Evolutionary conservation across 35 echinoderm and acorn worm genomes (phyloP).

Genomic region (Chiridota heheva): DNA sequence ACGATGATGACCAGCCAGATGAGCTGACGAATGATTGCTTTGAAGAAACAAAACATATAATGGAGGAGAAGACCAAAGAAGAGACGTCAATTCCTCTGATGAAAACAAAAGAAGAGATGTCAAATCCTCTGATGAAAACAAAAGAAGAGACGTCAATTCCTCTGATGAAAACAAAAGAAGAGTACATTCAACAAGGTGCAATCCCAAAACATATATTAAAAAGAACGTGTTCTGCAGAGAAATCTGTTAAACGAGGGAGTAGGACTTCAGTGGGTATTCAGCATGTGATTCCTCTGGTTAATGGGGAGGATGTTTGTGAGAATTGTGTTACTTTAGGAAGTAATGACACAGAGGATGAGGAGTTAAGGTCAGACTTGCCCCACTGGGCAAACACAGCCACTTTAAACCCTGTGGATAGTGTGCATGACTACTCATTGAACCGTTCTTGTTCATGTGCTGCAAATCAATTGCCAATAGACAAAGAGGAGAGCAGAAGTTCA

Average conservation of each 20-base stretch:
- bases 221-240: constrained; percentile 14
- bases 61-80: too few species aligned
- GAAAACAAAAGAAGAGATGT: constrained; percentile 59
- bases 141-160: constrained; percentile 15
- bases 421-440: constrained; percentile 12
- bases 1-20: constrained; percentile 10
- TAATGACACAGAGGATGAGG: constrained; percentile 54
- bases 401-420: constrained; percentile 14
- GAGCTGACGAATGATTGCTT: too few species aligned
- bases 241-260: constrained; percentile 13
- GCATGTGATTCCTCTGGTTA: constrained; percentile 39
- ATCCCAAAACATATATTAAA: constrained; percentile 75
- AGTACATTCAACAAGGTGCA: constrained; percentile 75
- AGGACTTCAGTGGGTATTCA: constrained; percentile 24
- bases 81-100: constrained; percentile 2
- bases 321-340: constrained; percentile 33
- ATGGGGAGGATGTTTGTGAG: constrained; percentile 45
- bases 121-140: too few species aligned
- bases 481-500: not conserved
- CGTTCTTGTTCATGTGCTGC: too few species aligned
- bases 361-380: constrained; percentile 73
- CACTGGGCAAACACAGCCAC: constrained; percentile 81
- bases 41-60: too few species aligned
- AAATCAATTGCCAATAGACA: constrained; percentile 3
- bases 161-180: constrained; percentile 41